Evolutionary conservation across 1,140 invertebrate genomes (phyloP), one percentile per base, ranked within the genome.

Genomic region (Akabosia matsudoensis): DNA sequence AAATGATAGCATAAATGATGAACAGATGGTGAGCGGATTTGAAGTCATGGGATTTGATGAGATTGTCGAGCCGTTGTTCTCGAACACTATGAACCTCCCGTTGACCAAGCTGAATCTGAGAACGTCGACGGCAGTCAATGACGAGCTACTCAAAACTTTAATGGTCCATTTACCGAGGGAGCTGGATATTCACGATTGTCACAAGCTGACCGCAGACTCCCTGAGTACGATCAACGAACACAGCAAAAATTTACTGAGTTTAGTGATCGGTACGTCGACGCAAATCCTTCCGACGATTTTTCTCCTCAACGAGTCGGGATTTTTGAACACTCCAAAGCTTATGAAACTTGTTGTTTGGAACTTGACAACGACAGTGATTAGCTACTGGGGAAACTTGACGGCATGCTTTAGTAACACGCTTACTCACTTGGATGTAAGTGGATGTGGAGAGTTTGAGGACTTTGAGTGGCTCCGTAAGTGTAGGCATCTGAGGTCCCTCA

Each of bases 391-490:
- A 31, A 73, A 74, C 61, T 30, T 78, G 54, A 76, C 75, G 54
- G 54, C 83, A 83, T 30, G 82, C 82, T 45, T 78, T 85, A 76
- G 85, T 34, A 82, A 85, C 4, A 88, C 90, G 54, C 84, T 96
- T 16, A 90, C 88, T 28, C 88, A 93, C 82, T 85, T 97, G 52
- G 93, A 96, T 84, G 84, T 97, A 56, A 93, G 92, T 0, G 89
- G 90, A 77, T 93, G 91, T 82, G 85, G 86, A 76, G 86, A 88
- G 74, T 73, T 83, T 89, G 73, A 74, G 37, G 73, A 74, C 26
- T 56, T 74, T 54, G 45, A 74, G 30, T 74, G 52, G 26, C 73
- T 74, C 73, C 1, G 37, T 3, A 74, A 74, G 31, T 54, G 10
- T n/a, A 3, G 13, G 14, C 7, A n/a, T 10, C 34, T 74, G 22